Evolutionary conservation across 2,797 vertebrate species (phyloP).

Genomic region (Eleutherodactylus coqui): DNA sequence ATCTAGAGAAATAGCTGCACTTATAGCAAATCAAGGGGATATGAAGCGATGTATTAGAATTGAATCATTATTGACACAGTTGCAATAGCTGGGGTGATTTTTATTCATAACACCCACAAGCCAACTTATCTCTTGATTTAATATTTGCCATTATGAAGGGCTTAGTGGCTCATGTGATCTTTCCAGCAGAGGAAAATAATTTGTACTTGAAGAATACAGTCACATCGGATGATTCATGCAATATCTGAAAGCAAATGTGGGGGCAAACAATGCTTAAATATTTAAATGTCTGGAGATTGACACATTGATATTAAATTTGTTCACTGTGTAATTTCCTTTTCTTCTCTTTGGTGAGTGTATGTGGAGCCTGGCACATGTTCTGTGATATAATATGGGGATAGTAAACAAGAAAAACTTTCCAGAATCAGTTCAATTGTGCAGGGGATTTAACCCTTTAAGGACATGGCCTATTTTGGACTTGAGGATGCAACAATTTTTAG

Average conservation of each 20-base stretch:
- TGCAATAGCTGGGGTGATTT: neutral
- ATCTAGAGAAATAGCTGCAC: neutral
- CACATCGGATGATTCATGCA: slow-evolving; percentile 38
- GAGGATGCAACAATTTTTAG: too few relatives aligned
- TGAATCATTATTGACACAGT: slow-evolving; percentile 28
- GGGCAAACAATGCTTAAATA: slow-evolving; percentile 49
- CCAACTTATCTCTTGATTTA: slow-evolving; percentile 7
- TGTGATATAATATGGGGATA: neutral
- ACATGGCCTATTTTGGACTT: too few relatives aligned
- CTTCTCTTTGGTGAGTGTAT: slow-evolving; percentile 8
- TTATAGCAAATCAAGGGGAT: neutral
- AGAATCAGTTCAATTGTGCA: neutral
- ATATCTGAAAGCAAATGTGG: slow-evolving; percentile 38
- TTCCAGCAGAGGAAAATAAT: slow-evolving; percentile 35
- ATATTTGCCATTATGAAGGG: slow-evolving; percentile 37
- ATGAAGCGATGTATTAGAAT: neutral
- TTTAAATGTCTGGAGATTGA: slow-evolving; percentile 54
- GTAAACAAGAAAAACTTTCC: neutral
- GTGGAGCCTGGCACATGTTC: neutral
- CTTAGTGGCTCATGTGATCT: slow-evolving; percentile 28
- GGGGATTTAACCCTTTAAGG: too few relatives aligned
- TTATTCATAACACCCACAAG: slow-evolving; percentile 41
- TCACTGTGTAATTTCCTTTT: slow-evolving; percentile 31
- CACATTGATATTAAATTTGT: slow-evolving; percentile 44
- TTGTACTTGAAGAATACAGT: slow-evolving; percentile 48